Evolutionary conservation across 1,140 invertebrate species (phyloP), one percentile per base, ranked within the genome.

Genomic region (Bradynema listronoti): DNA sequence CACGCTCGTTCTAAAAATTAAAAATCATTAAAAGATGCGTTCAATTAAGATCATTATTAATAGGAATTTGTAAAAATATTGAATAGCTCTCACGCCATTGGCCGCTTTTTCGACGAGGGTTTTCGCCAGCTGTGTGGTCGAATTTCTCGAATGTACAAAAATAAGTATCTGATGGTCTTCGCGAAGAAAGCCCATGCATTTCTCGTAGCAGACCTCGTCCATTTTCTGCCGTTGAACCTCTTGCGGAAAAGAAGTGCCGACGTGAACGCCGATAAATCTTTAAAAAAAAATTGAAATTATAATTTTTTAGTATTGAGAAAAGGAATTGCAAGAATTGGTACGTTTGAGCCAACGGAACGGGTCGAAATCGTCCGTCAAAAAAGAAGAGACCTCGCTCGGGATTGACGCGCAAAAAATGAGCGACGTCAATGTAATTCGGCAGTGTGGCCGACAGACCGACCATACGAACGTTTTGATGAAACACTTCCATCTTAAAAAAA

Each of bases 361-460:
- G 91, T 45, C 94, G 84, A 74, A 97, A 98, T 9, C 94, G 84
- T 1, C 87, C 86, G 82, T 99, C 95, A 78, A 99, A 99, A 80
- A 88, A 97, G 80, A 97, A 99, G 0, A 99, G 81, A 3, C 94
- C 94, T 55, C 86, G 86, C 68, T 87, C 84, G 0, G 88, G 88
- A 82, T 96, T 96, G 0, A 99, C 95, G 46, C 88, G 81, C 11
- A 99, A 81, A 78, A 99, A 99, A 64, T 85, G 80, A 0, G 92
- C 91, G 22, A 99, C 91, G 82, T 99, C 95, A 0, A 91, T 79
- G 77, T 98, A 99, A 80, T 97, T 99, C 2, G 95, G 95, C 55
- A 99, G 79, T 0, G 95, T 99, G 0, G 94, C 95, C 0, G 93
- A 97, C 7, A 99, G 82, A n/a, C 95, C 95, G 16, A 99, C 87